These are phyloP conservation scores for Catagonus wagneri DNA, from an alignment of 2,113 vertebrate genomes.

Conservation along the genomic window DNA sequence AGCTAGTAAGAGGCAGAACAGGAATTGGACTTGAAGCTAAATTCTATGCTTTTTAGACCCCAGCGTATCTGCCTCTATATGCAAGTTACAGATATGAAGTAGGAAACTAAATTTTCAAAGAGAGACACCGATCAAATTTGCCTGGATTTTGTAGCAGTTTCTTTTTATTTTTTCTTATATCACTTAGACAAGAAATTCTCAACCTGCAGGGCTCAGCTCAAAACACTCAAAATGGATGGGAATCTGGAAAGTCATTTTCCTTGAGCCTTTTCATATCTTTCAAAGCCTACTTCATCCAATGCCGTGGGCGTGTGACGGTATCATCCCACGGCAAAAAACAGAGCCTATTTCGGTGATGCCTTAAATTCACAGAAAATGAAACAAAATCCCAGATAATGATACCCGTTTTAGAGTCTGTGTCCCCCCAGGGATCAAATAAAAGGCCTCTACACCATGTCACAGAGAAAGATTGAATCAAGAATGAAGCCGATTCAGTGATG, in stretches of 20 bases:
- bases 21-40: background rate
- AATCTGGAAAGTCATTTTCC: constrained; percentile 68
- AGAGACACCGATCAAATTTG: background rate
- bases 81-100: background rate
- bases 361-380: constrained; percentile 74
- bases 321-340: constrained; percentile 55
- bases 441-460: constrained; percentile 37
- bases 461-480: background rate
- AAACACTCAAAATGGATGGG: constrained; percentile 52
- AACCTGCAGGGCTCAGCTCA: constrained; percentile 38
- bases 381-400: constrained; percentile 74
- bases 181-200: constrained; percentile 50
- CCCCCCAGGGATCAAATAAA: constrained; percentile 68
- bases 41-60: background rate
- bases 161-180: constrained; percentile 52
- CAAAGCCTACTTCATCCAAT: constrained; percentile 59
- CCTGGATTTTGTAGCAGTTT: background rate
- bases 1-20: background rate
- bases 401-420: constrained; percentile 57
- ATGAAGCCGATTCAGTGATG: constrained; percentile 5
- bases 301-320: background rate
- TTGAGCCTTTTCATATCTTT: constrained; percentile 55
- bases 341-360: constrained; percentile 58
- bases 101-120: constrained; percentile 34
- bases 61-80: background rate